phyloP scores from a whole-genome alignment of 1,140 invertebrate species.

The Eupeodes corollae region DNA sequence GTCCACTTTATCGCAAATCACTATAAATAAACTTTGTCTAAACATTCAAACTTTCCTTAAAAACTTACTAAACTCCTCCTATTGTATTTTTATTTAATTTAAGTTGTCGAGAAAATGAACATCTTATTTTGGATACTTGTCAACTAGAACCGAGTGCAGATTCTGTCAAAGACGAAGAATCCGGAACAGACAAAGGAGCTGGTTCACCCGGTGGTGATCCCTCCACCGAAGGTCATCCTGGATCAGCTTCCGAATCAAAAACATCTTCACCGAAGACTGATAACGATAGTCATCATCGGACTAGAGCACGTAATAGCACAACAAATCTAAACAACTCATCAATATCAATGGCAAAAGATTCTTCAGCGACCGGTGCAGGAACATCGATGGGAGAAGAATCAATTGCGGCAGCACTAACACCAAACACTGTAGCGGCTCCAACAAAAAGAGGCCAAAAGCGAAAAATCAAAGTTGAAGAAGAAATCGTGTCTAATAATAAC shows the following conservation, averaged over 20 bases:
- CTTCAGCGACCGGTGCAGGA: slow-evolving; percentile 4
- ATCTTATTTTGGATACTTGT: slow-evolving; percentile 84
- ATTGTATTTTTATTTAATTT: neutral
- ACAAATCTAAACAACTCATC: neutral
- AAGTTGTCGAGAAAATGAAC: slow-evolving; percentile 80
- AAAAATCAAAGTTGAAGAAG: slow-evolving; percentile 1
- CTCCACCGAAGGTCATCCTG: slow-evolving; percentile 28
- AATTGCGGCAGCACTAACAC: neutral
- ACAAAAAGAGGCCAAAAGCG: slow-evolving; percentile 3
- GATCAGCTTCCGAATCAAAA: slow-evolving; percentile 20
- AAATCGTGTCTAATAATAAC: slow-evolving; percentile 28
- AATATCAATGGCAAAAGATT: neutral
- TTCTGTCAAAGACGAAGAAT: slow-evolving; percentile 67
- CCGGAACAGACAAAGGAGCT: slow-evolving; percentile 69
- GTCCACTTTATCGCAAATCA: slow-evolving; percentile 51
- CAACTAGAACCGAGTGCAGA: slow-evolving; percentile 73
- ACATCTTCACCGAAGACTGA: slow-evolving; percentile 24
- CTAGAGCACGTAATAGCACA: slow-evolving; percentile 1
- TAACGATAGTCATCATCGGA: slow-evolving; percentile 16
- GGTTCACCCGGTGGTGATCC: slow-evolving; percentile 75
- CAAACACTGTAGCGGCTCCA: neutral
- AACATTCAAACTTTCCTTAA: too few relatives aligned
- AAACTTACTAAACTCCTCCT: neutral
- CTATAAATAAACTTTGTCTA: neutral
- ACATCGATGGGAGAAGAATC: slow-evolving; percentile 3